Evolutionary conservation across 2,113 vertebrate species (phyloP).

Genomic region (Gymnarchus niloticus): DNA sequence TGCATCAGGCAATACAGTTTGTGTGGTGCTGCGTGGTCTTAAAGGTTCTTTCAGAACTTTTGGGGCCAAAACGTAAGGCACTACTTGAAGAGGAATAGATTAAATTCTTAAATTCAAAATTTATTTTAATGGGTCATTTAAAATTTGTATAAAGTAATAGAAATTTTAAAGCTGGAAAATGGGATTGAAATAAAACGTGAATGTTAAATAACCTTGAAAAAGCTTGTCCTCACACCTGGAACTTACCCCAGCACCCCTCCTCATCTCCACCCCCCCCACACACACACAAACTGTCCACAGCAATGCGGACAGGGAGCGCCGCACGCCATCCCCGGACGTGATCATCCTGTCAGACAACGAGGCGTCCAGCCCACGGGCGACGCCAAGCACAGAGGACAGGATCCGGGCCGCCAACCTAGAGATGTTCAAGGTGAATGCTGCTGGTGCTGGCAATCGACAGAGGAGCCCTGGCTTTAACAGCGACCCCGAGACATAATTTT

Average conservation of each 20-base stretch:
- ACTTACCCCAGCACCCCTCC: not conserved
- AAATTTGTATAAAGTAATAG: constrained; percentile 9
- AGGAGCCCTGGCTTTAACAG: no score
- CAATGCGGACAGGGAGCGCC: constrained; percentile 74
- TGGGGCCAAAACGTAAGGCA: not conserved
- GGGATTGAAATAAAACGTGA: not conserved
- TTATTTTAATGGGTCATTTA: not conserved
- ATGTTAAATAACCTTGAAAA: not conserved
- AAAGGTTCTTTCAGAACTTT: not conserved
- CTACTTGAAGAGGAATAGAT: not conserved
- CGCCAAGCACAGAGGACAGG: constrained; percentile 80
- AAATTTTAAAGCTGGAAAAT: constrained; percentile 3
- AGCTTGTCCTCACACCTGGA: not conserved
- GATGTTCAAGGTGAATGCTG: constrained; percentile 81
- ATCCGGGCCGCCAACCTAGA: constrained; percentile 84
- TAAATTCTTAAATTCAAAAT: not conserved
- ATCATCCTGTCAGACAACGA: constrained; percentile 96
- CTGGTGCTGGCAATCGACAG: not conserved
- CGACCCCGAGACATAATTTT: not conserved
- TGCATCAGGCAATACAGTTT: not conserved
- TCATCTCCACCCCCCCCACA: not conserved
- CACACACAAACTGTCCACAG: constrained; percentile 56
- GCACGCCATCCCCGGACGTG: constrained; percentile 87
- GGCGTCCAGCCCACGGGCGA: constrained; percentile 85
- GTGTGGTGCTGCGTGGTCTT: not conserved